Base-by-base conservation (phyloP, 2,888 invertebrate genomes). In the Xanthia icteritia region DNA sequence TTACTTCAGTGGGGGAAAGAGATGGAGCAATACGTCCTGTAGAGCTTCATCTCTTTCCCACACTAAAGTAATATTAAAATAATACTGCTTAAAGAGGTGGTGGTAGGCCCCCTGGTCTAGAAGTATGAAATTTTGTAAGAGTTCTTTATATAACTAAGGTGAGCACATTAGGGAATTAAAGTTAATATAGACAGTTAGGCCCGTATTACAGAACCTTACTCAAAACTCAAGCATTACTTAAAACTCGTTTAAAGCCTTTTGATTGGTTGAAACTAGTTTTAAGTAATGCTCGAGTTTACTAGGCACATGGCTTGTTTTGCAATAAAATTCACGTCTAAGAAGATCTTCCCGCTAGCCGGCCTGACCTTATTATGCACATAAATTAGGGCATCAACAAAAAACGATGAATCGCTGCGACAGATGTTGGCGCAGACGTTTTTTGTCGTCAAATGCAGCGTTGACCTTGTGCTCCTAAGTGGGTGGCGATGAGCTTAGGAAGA, bases 381-480 rank as follows among this genome's bases (percentile, higher is more conserved):
- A 76, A 82, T 66, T 61, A 82, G 23, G 42, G 36, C 60, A 31
- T 54, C 36, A 11, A 76, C 45, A 77, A 83, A 67, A 67, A 77
- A 39, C 54, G 17, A n/a, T 9, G n/a, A 60, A 27, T 51, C 78
- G 71, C 61, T 56, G 61, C 61, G 65, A 63, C 85, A 74, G 36
- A 74, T 81, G 60, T 56, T 20, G 17, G 4, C 51, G 5, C 48
- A 63, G 42, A 66, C 70, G 39, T 60, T 69, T 76, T 68, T 42
- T 51, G 42, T 65, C 64, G 31, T 42, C 31, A 63, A 82, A 54
- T 76, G 83, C 86, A 65, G 13, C n/a, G 23, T 27, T 20, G 77
- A 60, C 77, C 86, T 83, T 85, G 77, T 54, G 42, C 17, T 3
- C 27, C 11, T n/a, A 64, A 76, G 76, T 82, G 77, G 65, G 68